Evolutionary conservation across 2,113 vertebrate genomes (phyloP).

Genomic region (Platanista minor): DNA sequence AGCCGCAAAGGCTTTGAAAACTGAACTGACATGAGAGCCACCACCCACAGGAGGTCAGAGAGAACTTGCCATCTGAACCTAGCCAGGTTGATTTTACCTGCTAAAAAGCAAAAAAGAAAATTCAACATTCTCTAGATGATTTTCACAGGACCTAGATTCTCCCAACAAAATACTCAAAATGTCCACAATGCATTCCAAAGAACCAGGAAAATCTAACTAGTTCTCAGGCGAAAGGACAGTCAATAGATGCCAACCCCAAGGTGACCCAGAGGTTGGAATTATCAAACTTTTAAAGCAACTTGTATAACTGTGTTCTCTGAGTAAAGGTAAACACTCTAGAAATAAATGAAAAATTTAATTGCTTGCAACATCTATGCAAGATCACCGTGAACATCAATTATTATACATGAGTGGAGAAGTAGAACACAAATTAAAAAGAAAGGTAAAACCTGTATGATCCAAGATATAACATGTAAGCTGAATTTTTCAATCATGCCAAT

Average conservation of each 20-base stretch:
- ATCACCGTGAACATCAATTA: background rate
- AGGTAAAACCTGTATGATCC: background rate
- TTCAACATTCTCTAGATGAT: background rate
- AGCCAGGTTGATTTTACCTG: fast-evolving
- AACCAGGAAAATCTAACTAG: background rate
- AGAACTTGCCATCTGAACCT: background rate
- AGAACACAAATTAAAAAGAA: background rate
- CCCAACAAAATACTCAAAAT: background rate
- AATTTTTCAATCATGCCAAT: background rate
- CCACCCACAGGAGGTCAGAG: background rate
- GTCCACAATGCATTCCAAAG: background rate
- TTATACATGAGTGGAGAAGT: background rate
- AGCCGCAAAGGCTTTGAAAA: background rate
- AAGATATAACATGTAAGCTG: background rate
- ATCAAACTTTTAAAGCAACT: background rate
- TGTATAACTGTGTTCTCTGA: background rate
- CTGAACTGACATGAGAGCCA: fast-evolving
- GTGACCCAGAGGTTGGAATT: background rate
- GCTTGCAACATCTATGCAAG: background rate
- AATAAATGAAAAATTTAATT: background rate
- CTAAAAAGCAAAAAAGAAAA: background rate
- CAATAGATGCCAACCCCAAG: background rate
- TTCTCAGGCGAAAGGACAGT: background rate
- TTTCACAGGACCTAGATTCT: background rate
- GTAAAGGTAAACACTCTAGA: background rate